Evolutionary conservation across 2,797 vertebrate species (phyloP), one percentile per base, ranked within the genome.

Genomic region (Macropodus opercularis): DNA sequence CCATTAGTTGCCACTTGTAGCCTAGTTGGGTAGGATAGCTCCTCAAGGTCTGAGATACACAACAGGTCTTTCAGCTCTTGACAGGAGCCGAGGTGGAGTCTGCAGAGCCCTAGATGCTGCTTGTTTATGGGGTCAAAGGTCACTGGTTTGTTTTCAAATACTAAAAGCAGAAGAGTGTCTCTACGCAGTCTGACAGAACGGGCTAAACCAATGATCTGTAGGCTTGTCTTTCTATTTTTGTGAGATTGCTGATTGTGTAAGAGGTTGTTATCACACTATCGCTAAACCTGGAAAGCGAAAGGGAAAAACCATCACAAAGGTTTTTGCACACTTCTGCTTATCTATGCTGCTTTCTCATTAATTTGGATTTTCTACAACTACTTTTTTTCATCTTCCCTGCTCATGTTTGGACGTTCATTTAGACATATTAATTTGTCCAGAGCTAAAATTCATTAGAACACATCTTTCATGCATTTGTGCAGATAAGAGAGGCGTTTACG

Each of bases 1-100:
- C 67, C 72, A 87, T 87, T 79, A 80, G 69, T 29, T 63, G 69
- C 57, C 51, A 44, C 75, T 63, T 41, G 60, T 40, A 66, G 53
- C 58, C 26, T 46, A 38, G 54, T 57, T 56, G 24, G 11, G 56
- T 61, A 52, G 55, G 57, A 77, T 43, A 73, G 60, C 56, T 69
- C 66, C 71, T 71, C 59, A 44, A 69, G 80, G 4, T 31, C 47
- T 51, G 52, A 44, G 62, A 63, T 62, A 34, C 54, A 58, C 49
- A 53, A 47, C 38, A 51, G 73, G 77, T 67, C 13, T 3, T 4
- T 17, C 29, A 69, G 48, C 15, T 8, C 10, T 39, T 66, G 12
- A 63, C 38, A 42, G 56, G 36, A 52, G 49, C 49, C 61, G 32
- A 62, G 46, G 22, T 63, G 72, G 41, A 53, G 69, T 63, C 24